Percentiles rank a stretch among this genome's conserved stretches.
Evolutionary conservation across 2,113 vertebrate species (phyloP).

Genomic region (Sphaerodactylus townsendi): DNA sequence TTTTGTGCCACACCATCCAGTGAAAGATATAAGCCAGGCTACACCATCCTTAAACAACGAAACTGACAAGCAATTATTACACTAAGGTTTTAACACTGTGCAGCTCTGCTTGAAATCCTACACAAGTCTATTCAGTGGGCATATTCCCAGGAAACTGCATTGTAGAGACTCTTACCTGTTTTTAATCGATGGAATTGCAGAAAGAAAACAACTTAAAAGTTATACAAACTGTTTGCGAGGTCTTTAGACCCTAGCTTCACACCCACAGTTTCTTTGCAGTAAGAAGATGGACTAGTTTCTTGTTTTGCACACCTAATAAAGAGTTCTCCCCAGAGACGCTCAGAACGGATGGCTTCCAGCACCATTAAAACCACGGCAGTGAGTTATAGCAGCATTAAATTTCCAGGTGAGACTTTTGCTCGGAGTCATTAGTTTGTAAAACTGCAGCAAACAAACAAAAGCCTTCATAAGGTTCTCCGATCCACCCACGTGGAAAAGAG

Average conservation of each 20-base stretch:
- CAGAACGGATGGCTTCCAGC: neutral
- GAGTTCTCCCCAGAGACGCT: fast-evolving
- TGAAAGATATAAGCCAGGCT: neutral
- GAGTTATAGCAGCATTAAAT: neutral
- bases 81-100: too few relatives aligned
- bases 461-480: neutral
- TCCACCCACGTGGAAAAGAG: fast-evolving
- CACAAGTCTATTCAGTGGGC: neutral
- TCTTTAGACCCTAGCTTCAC: neutral
- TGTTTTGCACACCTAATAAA: neutral
- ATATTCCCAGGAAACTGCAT: neutral
- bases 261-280: fast-evolving
- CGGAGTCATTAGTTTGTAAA: neutral
- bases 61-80: too few relatives aligned
- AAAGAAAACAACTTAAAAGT: neutral
- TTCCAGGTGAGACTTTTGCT: neutral
- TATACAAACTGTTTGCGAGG: fast-evolving
- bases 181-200: neutral
- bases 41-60: neutral
- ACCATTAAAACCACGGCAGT: neutral
- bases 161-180: too few relatives aligned
- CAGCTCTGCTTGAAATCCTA: too few relatives aligned
- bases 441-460: neutral
- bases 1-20: fast-evolving
- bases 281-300: neutral